A percentile compares a stretch with the other conserved stretches of the same genome.
phyloP scores from a whole-genome alignment of 2,113 vertebrate genomes.

The Hymenochirus boettgeri region DNA sequence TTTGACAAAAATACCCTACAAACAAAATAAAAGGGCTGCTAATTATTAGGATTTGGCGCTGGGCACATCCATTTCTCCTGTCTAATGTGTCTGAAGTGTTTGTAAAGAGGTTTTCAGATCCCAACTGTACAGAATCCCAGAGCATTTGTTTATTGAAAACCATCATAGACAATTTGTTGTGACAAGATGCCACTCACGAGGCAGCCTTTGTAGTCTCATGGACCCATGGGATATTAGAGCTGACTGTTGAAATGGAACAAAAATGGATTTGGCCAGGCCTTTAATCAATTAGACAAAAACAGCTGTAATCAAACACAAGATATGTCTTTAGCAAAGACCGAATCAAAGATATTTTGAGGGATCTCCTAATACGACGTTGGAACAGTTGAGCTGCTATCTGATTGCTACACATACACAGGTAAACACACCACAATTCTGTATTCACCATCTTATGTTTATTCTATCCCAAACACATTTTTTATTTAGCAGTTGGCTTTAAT shows the following conservation, averaged over 20 bases:
- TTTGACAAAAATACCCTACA: background rate
- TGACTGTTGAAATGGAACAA: constrained; percentile 40
- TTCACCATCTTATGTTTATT: constrained; percentile 14
- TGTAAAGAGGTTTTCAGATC: constrained; percentile 31
- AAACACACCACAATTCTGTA: constrained; percentile 17
- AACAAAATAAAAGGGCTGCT: constrained; percentile 12
- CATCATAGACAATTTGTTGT: constrained; percentile 39
- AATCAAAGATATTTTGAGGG: constrained; percentile 33
- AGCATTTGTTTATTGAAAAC: constrained; percentile 43
- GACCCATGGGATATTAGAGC: constrained; percentile 33
- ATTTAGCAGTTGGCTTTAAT: constrained; percentile 11
- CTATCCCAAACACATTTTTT: constrained; percentile 23
- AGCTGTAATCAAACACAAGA: constrained; percentile 34
- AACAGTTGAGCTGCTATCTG: constrained; percentile 26
- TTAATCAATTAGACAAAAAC: constrained; percentile 42
- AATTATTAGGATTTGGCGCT: constrained; percentile 13
- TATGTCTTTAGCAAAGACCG: constrained; percentile 24
- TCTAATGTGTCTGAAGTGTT: constrained; percentile 30
- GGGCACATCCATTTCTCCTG: constrained; percentile 22
- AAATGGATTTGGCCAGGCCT: constrained; percentile 37
- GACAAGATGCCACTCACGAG: constrained; percentile 39
- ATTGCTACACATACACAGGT: background rate
- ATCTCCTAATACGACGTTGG: constrained; percentile 15
- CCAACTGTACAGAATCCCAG: constrained; percentile 33
- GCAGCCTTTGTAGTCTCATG: constrained; percentile 28